These are phyloP conservation scores for Aphaenogaster ashmeadi DNA, from an alignment of 1,140 invertebrate species.

Conservation along the genomic window DNA sequence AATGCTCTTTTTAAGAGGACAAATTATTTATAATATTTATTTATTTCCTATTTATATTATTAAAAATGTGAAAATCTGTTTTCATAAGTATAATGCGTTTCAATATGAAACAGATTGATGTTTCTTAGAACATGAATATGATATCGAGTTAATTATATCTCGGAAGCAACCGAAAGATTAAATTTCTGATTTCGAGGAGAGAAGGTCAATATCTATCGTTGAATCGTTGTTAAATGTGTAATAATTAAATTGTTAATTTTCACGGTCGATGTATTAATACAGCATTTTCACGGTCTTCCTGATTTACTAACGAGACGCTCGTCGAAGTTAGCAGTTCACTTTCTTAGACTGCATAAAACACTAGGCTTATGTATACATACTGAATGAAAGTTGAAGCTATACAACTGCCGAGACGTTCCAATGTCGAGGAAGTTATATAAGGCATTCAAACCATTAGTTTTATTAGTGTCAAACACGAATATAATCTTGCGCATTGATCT, in stretches of 20 bases:
- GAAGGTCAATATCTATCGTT: not conserved
- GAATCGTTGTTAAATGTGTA: not conserved
- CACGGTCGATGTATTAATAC: conserved; percentile 1
- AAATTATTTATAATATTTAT: not conserved
- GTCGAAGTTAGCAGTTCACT: not conserved
- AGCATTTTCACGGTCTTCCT: not conserved
- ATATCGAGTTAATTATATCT: not conserved
- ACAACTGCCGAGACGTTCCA: not conserved
- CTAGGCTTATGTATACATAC: not conserved
- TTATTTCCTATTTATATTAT: not conserved
- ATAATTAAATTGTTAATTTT: not conserved
- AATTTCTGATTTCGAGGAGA: not conserved
- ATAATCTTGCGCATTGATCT: not conserved
- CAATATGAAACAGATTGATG: not conserved
- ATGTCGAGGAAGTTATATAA: conserved; percentile 48
- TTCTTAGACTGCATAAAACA: conserved; percentile 13
- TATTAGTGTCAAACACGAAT: not conserved
- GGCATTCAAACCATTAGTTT: not conserved
- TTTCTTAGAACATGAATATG: not conserved
- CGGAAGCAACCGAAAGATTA: not conserved
- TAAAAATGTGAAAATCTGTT: not conserved
- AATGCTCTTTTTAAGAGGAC: not conserved
- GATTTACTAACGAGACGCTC: not conserved
- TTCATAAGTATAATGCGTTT: not conserved
- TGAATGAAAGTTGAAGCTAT: conserved; percentile 7